Percentiles rank a stretch among this genome's conserved stretches.
These are phyloP conservation scores for Parauchenoglanis punctatus DNA, from an alignment of 2,797 vertebrate species.

Conservation along the genomic window DNA sequence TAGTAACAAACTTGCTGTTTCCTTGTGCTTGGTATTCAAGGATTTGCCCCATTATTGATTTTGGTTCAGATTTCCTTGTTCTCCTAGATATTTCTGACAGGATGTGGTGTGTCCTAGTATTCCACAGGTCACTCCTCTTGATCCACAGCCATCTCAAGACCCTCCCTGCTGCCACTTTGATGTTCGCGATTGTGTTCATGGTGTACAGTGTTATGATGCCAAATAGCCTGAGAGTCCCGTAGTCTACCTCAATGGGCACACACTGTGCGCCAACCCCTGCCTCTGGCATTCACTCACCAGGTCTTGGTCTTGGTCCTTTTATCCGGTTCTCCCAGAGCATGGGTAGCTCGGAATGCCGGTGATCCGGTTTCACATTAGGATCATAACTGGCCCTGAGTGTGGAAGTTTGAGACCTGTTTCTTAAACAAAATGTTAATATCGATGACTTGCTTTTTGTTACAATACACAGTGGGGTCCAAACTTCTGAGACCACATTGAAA, in stretches of 20 bases:
- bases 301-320: background rate
- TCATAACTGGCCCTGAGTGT: background rate
- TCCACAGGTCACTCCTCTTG: slow-evolving; percentile 9
- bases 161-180: background rate
- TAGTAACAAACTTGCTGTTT: slow-evolving; percentile 30
- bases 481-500: background rate
- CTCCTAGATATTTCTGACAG: slow-evolving; percentile 34
- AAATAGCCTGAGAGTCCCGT: background rate
- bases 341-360: background rate
- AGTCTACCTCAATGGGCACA: background rate
- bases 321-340: background rate
- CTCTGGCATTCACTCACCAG: background rate
- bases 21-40: slow-evolving; percentile 40
- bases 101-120: slow-evolving; percentile 23
- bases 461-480: background rate
- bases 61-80: slow-evolving; percentile 32
- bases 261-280: background rate
- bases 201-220: slow-evolving; percentile 2
- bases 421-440: background rate
- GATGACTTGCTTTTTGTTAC: background rate
- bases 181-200: background rate
- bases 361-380: background rate
- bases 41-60: slow-evolving; percentile 46
- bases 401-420: background rate
- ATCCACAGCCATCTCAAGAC: slow-evolving; percentile 26